phyloP scores from a whole-genome alignment of 2,113 vertebrate species.

The Sterrhoptilus dennistouni region DNA sequence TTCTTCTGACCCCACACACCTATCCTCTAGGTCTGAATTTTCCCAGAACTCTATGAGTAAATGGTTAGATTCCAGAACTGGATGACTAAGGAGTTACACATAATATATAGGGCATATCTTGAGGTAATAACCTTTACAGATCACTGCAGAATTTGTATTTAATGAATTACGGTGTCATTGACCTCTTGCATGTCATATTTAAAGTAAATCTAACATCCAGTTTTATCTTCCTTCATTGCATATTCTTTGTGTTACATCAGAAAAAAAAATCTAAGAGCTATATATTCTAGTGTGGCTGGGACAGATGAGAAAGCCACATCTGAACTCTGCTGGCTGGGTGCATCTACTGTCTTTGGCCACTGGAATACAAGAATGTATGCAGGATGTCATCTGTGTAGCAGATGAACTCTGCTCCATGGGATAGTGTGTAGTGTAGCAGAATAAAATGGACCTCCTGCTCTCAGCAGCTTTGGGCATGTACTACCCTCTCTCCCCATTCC shows the following conservation, averaged over 20 bases:
- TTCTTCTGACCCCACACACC: not conserved
- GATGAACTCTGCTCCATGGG: not conserved
- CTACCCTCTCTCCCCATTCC: not conserved
- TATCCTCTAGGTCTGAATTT: not conserved
- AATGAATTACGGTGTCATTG: not conserved
- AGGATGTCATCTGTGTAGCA: not conserved
- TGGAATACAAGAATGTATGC: not conserved
- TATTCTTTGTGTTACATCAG: not conserved
- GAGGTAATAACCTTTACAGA: not conserved
- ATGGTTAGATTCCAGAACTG: not conserved
- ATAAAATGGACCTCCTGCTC: not conserved
- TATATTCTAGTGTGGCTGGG: not conserved
- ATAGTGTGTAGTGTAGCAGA: not conserved
- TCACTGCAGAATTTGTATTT: constrained; percentile 10
- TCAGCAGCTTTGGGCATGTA: not conserved
- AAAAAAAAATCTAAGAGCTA: not conserved
- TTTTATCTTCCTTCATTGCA: not conserved
- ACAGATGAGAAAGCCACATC: not conserved
- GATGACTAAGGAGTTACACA: not conserved
- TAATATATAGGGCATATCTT: not conserved
- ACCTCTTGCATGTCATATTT: not conserved
- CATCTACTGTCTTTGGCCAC: not conserved
- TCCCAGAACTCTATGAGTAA: not conserved
- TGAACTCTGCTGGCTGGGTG: not conserved
- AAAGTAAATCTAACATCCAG: not conserved